Conservation (phyloP, 1,140 invertebrate genomes). For the Lepidurus arcticus region DNA sequence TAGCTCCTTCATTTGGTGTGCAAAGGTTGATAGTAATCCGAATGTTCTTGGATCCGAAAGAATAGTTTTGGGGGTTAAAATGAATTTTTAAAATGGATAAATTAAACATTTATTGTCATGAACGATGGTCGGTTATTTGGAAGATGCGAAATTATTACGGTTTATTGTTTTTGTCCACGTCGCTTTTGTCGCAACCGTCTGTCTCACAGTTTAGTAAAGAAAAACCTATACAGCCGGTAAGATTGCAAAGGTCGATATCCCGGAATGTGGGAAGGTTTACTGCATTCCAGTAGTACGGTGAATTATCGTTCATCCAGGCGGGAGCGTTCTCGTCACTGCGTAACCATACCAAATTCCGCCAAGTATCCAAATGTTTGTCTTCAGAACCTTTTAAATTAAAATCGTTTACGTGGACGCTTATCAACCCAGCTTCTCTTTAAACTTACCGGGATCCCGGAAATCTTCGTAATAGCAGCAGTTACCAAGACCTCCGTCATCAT, state of each 20-base stretch:
- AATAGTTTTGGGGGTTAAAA: too few relatives aligned
- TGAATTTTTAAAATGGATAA: too few relatives aligned
- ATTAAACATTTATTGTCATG: too few relatives aligned
- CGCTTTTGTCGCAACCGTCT: conserved; percentile 31
- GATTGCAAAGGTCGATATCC: conserved; percentile 36
- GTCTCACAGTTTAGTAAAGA: conserved; percentile 34
- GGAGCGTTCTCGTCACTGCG: conserved; percentile 31
- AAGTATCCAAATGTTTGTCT: conserved; percentile 37
- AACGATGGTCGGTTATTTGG: neutral
- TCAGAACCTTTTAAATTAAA: neutral
- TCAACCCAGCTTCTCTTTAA: neutral
- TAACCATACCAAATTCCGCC: conserved; percentile 36
- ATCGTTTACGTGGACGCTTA: neutral
- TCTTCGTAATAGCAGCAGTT: conserved; percentile 40
- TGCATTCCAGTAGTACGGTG: conserved; percentile 36
- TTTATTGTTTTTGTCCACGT: conserved; percentile 31
- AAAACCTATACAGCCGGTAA: conserved; percentile 36
- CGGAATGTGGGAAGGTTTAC: conserved; percentile 34
- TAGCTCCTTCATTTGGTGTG: too few relatives aligned
- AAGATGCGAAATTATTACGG: neutral
- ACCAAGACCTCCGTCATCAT: conserved; percentile 39
- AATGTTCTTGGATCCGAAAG: too few relatives aligned
- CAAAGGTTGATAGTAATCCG: too few relatives aligned
- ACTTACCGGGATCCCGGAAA: conserved; percentile 38
- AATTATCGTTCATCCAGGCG: conserved; percentile 36